Conservation (phyloP, 2,113 vertebrate species). For the Peucedramus taeniatus region DNA sequence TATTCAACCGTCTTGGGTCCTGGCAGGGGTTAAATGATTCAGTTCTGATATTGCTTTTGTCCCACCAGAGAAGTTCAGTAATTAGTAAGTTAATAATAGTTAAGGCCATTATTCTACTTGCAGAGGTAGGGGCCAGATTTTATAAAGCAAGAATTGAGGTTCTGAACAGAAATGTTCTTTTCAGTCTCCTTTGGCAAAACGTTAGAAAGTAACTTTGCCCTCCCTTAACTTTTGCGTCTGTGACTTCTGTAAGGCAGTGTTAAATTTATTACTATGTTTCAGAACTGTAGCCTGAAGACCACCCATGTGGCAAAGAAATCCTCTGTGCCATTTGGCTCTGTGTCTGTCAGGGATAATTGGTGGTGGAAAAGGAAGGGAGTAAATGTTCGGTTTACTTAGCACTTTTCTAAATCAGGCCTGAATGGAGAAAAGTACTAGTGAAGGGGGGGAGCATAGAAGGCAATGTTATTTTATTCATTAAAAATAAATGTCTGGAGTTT, state of each 20-base stretch:
- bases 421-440: not conserved
- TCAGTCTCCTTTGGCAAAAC: not conserved
- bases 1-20: not conserved
- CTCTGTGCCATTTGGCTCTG: not conserved
- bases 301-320: not conserved
- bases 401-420: constrained; percentile 6
- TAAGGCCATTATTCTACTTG: not conserved
- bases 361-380: not conserved
- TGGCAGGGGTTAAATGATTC: not conserved
- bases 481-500: constrained; percentile 31
- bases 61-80: not conserved
- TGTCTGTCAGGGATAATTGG: not conserved
- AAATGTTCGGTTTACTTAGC: not conserved
- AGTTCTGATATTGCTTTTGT: not conserved
- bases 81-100: not conserved
- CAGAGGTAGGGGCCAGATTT: not conserved
- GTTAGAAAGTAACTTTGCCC: not conserved
- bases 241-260: not conserved
- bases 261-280: not conserved
- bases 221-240: not conserved
- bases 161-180: not conserved
- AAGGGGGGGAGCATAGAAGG: not conserved
- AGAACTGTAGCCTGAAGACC: not conserved
- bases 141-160: not conserved
- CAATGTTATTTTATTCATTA: constrained; percentile 49